phyloP scores from a whole-genome alignment of 2,113 vertebrate species.

The Cheilinus undulatus region DNA sequence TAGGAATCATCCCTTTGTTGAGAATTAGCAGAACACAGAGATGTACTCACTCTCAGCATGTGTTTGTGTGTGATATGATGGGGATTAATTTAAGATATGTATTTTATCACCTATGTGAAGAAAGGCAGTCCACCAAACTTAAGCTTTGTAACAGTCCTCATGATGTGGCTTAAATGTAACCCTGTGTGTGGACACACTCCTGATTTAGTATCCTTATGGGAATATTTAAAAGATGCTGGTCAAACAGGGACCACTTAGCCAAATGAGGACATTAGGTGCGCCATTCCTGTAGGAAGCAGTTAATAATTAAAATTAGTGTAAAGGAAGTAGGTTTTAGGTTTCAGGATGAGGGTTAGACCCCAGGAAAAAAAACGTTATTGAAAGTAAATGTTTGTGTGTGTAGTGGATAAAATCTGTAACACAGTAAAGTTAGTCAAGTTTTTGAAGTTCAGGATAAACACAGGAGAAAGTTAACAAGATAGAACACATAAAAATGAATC shows the following conservation, averaged over 20 bases:
- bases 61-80: constrained; percentile 12
- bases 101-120: background rate
- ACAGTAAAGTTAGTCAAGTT: constrained; percentile 33
- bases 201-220: background rate
- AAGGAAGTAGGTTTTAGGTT: background rate
- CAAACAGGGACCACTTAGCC: background rate
- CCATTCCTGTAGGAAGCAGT: background rate
- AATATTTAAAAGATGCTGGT: background rate
- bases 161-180: no score
- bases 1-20: constrained; percentile 41
- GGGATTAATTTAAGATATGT: background rate
- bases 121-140: background rate
- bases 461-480: background rate
- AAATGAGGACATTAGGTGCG: background rate
- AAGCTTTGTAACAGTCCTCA: background rate
- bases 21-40: constrained; percentile 46
- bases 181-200: background rate
- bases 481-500: background rate
- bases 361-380: background rate
- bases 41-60: constrained; percentile 2
- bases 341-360: background rate
- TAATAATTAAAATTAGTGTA: background rate
- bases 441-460: constrained; percentile 24
- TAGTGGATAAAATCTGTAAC: background rate
- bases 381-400: background rate